A percentile compares a stretch with the other conserved stretches of the same genome.
Conservation (phyloP, 2,888 invertebrate species). For the Erebia epiphron region DNA sequence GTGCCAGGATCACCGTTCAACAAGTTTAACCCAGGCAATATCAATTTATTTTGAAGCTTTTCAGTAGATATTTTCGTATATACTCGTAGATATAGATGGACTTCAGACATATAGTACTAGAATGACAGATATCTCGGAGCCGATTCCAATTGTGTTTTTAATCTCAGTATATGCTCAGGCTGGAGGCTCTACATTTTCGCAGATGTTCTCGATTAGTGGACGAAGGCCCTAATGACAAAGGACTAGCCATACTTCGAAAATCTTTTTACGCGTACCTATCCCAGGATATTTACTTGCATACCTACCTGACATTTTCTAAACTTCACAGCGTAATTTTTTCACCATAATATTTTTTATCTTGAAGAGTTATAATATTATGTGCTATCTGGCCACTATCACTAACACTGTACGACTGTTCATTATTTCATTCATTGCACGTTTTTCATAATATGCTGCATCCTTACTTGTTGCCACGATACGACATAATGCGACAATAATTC, state of each 20-base stretch:
- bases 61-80: too few species aligned
- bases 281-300: background rate
- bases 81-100: too few species aligned
- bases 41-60: too few species aligned
- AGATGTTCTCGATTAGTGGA: too few species aligned
- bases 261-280: background rate
- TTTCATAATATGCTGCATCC: slow-evolving; percentile 11
- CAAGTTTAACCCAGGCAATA: background rate
- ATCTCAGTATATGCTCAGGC: too few species aligned
- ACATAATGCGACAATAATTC: slow-evolving; percentile 72
- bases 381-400: slow-evolving; percentile 13
- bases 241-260: too few species aligned
- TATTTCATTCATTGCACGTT: slow-evolving; percentile 6
- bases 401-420: background rate
- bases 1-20: background rate
- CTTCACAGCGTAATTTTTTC: slow-evolving; percentile 4
- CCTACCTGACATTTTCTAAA: slow-evolving; percentile 22
- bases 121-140: too few species aligned
- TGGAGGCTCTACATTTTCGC: too few species aligned
- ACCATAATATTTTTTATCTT: background rate
- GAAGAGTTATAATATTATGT: background rate
- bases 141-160: too few species aligned
- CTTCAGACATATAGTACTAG: too few species aligned
- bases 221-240: too few species aligned
- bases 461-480: slow-evolving; percentile 69